Conservation (phyloP, 2,797 vertebrate species). For the Rhynchonycteris naso region DNA sequence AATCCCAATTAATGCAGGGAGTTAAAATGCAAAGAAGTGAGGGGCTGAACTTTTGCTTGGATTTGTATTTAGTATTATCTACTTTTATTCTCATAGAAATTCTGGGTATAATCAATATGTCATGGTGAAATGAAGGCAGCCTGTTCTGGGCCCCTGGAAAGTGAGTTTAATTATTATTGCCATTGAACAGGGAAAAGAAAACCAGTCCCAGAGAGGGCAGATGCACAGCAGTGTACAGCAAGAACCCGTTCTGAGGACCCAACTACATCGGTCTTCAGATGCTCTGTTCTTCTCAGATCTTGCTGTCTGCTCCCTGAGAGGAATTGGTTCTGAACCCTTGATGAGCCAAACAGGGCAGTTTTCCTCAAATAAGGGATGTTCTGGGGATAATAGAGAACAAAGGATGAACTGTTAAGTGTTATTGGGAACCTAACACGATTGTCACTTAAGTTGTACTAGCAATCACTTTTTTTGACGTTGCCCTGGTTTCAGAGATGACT, state of each 20-base stretch:
- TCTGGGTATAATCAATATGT: background rate
- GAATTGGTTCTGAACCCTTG: background rate
- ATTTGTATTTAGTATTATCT: background rate
- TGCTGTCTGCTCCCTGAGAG: background rate
- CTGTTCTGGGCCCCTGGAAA: background rate
- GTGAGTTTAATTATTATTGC: background rate
- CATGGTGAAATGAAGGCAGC: background rate
- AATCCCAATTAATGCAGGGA: background rate
- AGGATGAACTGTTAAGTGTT: background rate
- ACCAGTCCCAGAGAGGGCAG: background rate
- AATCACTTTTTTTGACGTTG: background rate
- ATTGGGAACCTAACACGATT: background rate
- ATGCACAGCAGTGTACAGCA: background rate
- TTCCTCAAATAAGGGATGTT: background rate
- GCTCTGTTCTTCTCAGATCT: background rate
- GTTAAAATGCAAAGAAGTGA: background rate
- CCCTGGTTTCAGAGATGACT: background rate
- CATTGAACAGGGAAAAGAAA: background rate
- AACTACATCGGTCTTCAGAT: background rate
- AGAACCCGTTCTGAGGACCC: background rate
- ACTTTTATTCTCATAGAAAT: background rate
- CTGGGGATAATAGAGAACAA: background rate
- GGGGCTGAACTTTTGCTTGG: background rate
- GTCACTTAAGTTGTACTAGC: background rate
- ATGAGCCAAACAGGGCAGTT: background rate